These are phyloP conservation scores for Pachyseris speciosa DNA, from an alignment of 64 coral and sea anemone genomes.

Conservation along the genomic window DNA sequence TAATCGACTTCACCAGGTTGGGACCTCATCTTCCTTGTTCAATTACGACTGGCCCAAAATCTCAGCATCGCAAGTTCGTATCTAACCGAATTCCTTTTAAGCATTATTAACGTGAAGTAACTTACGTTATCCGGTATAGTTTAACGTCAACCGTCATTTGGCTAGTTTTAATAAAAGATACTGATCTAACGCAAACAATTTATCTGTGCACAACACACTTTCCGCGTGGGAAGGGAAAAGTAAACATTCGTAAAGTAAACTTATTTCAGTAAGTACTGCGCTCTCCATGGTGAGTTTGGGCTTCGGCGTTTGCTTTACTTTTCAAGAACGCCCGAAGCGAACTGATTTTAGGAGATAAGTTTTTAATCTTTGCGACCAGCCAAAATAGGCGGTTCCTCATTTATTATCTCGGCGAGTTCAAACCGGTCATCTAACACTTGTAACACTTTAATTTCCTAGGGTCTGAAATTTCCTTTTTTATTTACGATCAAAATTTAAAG, in stretches of 20 bases:
- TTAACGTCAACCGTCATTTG: not conserved
- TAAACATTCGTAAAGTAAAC: conserved; percentile 19
- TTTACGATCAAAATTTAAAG: too few relatives aligned
- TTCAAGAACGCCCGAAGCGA: not conserved
- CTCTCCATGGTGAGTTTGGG: not conserved
- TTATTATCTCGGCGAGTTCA: not conserved
- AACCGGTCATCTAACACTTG: not conserved
- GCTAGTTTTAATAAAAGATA: conserved; percentile 21
- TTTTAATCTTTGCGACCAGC: not conserved
- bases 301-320: not conserved
- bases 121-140: too few relatives aligned
- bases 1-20: too few relatives aligned
- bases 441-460: not conserved
- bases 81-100: not conserved
- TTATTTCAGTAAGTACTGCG: not conserved
- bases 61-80: not conserved
- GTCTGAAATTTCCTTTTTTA: not conserved
- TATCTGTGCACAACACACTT: not conserved
- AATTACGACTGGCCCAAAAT: not conserved
- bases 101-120: not conserved
- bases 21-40: not conserved
- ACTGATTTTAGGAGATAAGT: not conserved
- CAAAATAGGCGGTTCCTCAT: not conserved
- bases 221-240: not conserved
- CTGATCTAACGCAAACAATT: conserved; percentile 15